Evolutionary conservation across 2,888 invertebrate genomes (phyloP), one percentile per base, ranked within the genome.

Genomic region (Erannis defoliaria): DNA sequence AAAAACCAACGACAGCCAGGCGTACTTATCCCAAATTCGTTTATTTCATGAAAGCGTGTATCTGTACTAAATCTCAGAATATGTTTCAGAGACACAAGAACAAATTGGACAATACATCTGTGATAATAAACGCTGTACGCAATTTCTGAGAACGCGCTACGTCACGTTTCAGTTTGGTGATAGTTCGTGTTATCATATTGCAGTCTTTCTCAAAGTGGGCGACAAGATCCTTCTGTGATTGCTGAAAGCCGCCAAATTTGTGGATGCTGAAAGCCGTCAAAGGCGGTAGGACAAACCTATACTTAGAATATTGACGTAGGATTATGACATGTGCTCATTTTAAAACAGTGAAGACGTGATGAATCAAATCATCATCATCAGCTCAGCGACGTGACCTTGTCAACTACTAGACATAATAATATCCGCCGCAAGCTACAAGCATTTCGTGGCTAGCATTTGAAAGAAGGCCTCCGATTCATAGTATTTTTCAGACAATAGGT

Each of bases 91-190:
- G 55, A 51, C 43, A 53, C 56, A 48, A 57, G 53, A 63, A 63
- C 56, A 56, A 67, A 67, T 65, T 61, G 63, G 56, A 49, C 51
- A 43, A 55, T 65, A 49, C 33, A 59, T 66, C 40, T 63, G 8
- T 1, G 43, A 45, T 23, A 40, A 63, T 42, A 59, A 63, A 55
- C 38, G 50, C 45, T 43, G 50, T 62, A 53, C 46, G 55, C 55
- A 55, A 64, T 61, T 42, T 45, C 40, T 42, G 12, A 33, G 48
- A 21, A 60, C 42, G 48, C 46, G 16, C 42, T 45, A 54, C 60
- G 33, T 55, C 55, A 55, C 55, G 54, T 56, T 33, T 46, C 23
- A 16, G 16, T 48, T 29, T 53, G 58, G 50, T 61, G 57, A 66
- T 64, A 50, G 43, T 26, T 42, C 40, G 45, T 40, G 26, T 55